A percentile compares a stretch with the other conserved stretches of the same genome.
Evolutionary conservation across 2,888 invertebrate genomes (phyloP).

Genomic region (Synergus umbraculus): DNA sequence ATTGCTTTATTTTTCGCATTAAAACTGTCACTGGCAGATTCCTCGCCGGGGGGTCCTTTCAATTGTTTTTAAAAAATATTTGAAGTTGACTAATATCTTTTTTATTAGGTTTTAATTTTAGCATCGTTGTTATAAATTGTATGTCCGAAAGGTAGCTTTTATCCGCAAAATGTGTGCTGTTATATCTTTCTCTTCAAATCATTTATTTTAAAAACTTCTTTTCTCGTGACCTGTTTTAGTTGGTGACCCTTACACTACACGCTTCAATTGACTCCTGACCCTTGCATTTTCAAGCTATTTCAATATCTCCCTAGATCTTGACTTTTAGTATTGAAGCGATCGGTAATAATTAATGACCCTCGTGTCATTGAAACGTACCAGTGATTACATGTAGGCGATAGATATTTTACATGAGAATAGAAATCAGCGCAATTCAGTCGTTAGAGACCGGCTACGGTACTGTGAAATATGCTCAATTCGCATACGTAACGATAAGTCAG

Average conservation of each 20-base stretch:
- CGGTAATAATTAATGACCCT: slow-evolving; percentile 3
- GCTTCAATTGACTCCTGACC: not conserved
- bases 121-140: no score
- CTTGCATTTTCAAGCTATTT: not conserved
- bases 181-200: no score
- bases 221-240: not conserved
- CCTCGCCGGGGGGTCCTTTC: not conserved
- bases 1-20: not conserved
- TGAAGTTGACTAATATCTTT: not conserved
- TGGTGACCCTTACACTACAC: not conserved
- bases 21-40: not conserved
- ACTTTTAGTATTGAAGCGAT: not conserved
- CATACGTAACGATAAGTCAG: slow-evolving; percentile 62
- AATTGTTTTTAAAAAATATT: not conserved
- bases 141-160: no score
- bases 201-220: no score
- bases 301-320: not conserved
- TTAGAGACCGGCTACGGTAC: slow-evolving; percentile 59
- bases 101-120: no score
- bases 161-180: no score
- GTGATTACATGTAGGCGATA: slow-evolving; percentile 50
- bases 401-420: slow-evolving; percentile 73
- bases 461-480: slow-evolving; percentile 59
- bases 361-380: slow-evolving; percentile 4
- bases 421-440: slow-evolving; percentile 71